Percentiles rank a stretch among this genome's conserved stretches.
Conservation (phyloP, 2,888 invertebrate species). For the Embidobia sp. region DNA sequence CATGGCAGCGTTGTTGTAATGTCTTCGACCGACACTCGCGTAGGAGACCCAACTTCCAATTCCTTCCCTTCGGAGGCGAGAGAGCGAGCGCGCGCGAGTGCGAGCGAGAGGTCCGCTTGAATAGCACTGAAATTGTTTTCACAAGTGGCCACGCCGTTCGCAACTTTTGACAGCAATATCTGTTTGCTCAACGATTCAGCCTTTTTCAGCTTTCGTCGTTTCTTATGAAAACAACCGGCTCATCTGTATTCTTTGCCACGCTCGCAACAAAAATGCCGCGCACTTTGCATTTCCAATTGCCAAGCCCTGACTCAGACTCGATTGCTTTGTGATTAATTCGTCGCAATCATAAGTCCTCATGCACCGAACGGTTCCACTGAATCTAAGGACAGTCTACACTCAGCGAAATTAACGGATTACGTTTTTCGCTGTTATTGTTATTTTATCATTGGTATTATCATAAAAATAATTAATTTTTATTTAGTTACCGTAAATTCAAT, state of each 20-base stretch:
- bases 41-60: conserved; percentile 68
- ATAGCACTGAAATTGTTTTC: conserved; percentile 50
- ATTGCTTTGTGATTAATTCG: not conserved
- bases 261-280: conserved; percentile 1
- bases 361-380: too few relatives aligned
- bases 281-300: conserved; percentile 28
- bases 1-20: conserved; percentile 71
- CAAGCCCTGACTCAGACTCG: not conserved
- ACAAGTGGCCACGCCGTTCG: conserved; percentile 44
- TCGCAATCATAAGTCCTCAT: too few relatives aligned
- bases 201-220: conserved; percentile 22
- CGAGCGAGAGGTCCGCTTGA: conserved; percentile 6
- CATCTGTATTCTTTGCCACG: conserved; percentile 25
- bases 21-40: conserved; percentile 65
- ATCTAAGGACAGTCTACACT: too few relatives aligned
- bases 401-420: too few relatives aligned
- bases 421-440: too few relatives aligned
- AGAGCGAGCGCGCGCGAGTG: too few relatives aligned
- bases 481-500: too few relatives aligned
- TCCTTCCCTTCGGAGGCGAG: conserved; percentile 7
- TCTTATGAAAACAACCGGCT: conserved; percentile 39
- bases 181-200: conserved; percentile 35
- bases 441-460: too few relatives aligned
- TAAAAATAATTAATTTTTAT: too few relatives aligned
- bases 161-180: conserved; percentile 44